Percentiles rank a stretch among this genome's conserved stretches.
Conservation (phyloP, 2,888 invertebrate species). For the Oligia strigilis region DNA sequence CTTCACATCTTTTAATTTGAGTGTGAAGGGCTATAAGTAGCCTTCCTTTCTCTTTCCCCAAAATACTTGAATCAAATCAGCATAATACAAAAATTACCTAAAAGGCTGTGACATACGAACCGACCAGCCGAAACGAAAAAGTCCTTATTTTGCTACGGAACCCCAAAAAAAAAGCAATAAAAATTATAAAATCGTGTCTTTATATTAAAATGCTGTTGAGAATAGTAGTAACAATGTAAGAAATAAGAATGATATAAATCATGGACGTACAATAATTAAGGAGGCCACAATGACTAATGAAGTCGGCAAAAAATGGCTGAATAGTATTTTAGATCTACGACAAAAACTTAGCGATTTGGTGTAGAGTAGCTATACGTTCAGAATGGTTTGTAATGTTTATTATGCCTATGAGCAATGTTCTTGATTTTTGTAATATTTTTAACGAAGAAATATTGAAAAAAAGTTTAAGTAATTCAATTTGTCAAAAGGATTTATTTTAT, state of each 20-base stretch:
- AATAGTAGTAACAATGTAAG: slow-evolving; percentile 64
- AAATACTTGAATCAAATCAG: not conserved
- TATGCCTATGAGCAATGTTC: slow-evolving; percentile 16
- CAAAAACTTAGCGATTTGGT: slow-evolving; percentile 54
- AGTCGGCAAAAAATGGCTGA: slow-evolving; percentile 79
- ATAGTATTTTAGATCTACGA: slow-evolving; percentile 66
- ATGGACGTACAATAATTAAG: slow-evolving; percentile 80
- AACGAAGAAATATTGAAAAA: accelerated
- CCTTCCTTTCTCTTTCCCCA: not conserved
- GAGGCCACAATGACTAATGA: slow-evolving; percentile 83
- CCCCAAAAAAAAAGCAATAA: slow-evolving; percentile 21
- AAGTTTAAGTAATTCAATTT: too few relatives aligned
- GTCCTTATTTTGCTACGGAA: not conserved
- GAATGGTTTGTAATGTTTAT: slow-evolving; percentile 13
- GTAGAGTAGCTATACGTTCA: slow-evolving; percentile 36
- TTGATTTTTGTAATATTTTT: not conserved
- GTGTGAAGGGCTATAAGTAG: not conserved
- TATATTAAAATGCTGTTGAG: slow-evolving; percentile 59
- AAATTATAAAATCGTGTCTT: slow-evolving; percentile 64
- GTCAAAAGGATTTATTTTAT: too few relatives aligned
- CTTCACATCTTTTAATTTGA: not conserved
- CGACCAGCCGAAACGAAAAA: not conserved
- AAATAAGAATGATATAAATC: slow-evolving; percentile 71
- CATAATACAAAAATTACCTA: not conserved
- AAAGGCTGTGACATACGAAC: not conserved